phyloP scores from a whole-genome alignment of 2,113 vertebrate species.

The Mandrillus leucophaeus region DNA sequence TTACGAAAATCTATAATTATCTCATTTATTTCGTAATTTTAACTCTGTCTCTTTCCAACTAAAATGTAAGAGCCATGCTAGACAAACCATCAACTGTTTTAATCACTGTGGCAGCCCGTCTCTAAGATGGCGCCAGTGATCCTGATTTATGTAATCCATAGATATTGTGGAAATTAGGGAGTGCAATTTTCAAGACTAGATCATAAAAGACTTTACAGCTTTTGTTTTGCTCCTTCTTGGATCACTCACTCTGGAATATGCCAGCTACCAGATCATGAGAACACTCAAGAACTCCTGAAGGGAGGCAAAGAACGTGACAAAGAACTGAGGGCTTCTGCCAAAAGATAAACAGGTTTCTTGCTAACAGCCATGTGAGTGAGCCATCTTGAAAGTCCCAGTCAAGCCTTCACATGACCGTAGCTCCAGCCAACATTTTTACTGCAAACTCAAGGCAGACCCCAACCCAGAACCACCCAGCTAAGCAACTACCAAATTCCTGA shows the following conservation, averaged over 20 bases:
- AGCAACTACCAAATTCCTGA: background rate
- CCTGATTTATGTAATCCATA: background rate
- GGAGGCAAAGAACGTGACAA: background rate
- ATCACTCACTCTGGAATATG: background rate
- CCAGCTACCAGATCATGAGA: background rate
- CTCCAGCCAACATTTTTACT: background rate
- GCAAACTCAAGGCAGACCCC: background rate
- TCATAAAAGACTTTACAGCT: background rate
- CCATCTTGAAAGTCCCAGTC: background rate
- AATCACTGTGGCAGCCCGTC: background rate
- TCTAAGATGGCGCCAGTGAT: background rate
- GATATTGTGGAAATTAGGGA: background rate
- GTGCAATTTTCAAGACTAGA: background rate
- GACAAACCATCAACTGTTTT: background rate
- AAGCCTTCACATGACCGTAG: background rate
- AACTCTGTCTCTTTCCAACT: background rate
- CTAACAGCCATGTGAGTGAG: no score
- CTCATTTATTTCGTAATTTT: background rate
- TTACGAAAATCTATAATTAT: background rate
- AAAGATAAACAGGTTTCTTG: background rate
- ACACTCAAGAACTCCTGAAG: background rate
- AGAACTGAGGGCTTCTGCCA: background rate
- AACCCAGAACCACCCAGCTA: background rate
- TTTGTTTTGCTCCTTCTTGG: background rate
- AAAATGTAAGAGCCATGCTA: background rate